These are phyloP conservation scores for Carassius auratus DNA, from an alignment of 2,113 vertebrate species.

Conservation along the genomic window DNA sequence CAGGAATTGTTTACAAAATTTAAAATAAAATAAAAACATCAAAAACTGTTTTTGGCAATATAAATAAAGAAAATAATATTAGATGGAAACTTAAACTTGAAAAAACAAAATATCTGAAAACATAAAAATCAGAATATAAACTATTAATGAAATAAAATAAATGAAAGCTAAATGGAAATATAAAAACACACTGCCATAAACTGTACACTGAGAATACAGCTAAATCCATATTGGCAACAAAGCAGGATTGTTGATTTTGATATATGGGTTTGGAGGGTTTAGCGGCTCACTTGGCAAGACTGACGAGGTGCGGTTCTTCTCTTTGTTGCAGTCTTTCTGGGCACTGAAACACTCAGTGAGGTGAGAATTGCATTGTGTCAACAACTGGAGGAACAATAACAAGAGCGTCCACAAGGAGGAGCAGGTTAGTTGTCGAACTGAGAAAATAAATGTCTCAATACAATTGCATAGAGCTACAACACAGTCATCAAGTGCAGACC, in stretches of 20 bases:
- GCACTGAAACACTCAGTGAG: constrained; percentile 95
- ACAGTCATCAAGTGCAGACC: constrained; percentile 71
- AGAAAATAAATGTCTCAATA: constrained; percentile 17
- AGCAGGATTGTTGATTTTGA: neutral
- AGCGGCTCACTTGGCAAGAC: constrained; percentile 92
- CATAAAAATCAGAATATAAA: too few relatives aligned
- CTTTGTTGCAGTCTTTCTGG: constrained; percentile 98
- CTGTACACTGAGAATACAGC: neutral
- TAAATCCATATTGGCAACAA: neutral
- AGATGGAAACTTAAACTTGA: too few relatives aligned
- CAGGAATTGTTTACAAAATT: too few relatives aligned
- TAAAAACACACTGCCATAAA: neutral
- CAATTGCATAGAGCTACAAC: constrained; percentile 8
- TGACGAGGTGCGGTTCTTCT: constrained; percentile 98
- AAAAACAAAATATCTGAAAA: too few relatives aligned
- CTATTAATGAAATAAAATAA: too few relatives aligned
- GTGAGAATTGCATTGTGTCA: constrained; percentile 92
- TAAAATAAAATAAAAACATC: too few relatives aligned
- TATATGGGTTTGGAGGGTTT: constrained; percentile 13
- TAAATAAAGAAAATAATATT: too few relatives aligned
- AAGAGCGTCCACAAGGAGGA: constrained; percentile 48
- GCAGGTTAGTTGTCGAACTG: constrained; percentile 24
- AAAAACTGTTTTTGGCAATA: too few relatives aligned
- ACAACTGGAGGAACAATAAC: constrained; percentile 44
- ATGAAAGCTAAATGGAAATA: neutral